Evolutionary conservation across 2,888 invertebrate species (phyloP).

Genomic region (Rhimphoctona megacephalus): DNA sequence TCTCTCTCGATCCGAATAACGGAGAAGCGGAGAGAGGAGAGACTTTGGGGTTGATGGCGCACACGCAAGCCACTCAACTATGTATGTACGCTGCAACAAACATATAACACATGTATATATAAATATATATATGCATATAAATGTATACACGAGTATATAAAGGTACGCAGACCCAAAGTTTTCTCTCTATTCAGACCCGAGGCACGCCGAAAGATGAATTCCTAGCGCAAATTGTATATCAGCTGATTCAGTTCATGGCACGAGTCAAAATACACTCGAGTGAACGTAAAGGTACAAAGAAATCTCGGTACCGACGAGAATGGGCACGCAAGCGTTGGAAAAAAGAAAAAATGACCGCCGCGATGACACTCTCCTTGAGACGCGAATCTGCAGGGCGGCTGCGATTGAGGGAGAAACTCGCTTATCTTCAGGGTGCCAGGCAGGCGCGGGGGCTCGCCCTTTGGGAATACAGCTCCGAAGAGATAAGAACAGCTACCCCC

Average conservation of each 20-base stretch:
- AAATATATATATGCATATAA: neutral
- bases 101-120: constrained; percentile 27
- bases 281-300: neutral
- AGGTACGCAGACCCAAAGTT: constrained; percentile 1
- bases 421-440: constrained; percentile 84
- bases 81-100: constrained; percentile 40
- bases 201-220: neutral
- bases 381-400: constrained; percentile 24
- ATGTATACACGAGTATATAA: neutral
- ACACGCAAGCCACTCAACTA: constrained; percentile 41
- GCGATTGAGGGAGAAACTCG: constrained; percentile 72
- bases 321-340: neutral
- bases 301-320: neutral
- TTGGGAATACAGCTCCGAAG: constrained; percentile 81
- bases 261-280: neutral
- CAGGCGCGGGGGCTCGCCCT: constrained; percentile 80
- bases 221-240: neutral
- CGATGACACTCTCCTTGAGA: constrained; percentile 22
- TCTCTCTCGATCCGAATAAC: constrained; percentile 53
- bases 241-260: constrained; percentile 2
- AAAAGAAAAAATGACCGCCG: constrained; percentile 24
- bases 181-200: neutral
- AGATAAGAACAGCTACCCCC: constrained; percentile 79
- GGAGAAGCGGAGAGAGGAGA: neutral
- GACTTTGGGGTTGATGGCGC: constrained; percentile 47